phyloP scores from a whole-genome alignment of 2,888 invertebrate genomes.

The Drosophila macrospina region DNA sequence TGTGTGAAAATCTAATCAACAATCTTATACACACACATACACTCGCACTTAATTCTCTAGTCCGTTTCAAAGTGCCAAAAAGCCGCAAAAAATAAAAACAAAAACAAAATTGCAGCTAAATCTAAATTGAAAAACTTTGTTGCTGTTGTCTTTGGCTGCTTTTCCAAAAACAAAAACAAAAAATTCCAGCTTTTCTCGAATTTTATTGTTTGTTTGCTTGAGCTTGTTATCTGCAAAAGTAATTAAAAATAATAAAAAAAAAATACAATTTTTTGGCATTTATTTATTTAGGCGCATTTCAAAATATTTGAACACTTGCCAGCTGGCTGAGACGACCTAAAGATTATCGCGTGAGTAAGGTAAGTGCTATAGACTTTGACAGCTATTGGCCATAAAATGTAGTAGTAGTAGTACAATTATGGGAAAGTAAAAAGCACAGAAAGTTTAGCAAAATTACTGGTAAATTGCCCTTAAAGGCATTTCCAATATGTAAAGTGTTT shows the following conservation, averaged over 20 bases:
- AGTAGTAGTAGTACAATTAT: not conserved
- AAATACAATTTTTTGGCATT: constrained; percentile 29
- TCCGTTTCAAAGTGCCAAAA: constrained; percentile 34
- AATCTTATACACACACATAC: constrained; percentile 18
- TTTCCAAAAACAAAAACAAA: too few relatives aligned
- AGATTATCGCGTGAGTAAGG: constrained; percentile 61
- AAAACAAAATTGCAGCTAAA: constrained; percentile 16
- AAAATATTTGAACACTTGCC: constrained; percentile 64
- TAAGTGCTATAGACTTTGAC: constrained; percentile 55
- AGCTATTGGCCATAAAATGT: constrained; percentile 1
- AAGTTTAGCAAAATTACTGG: constrained; percentile 2
- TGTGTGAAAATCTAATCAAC: constrained; percentile 68
- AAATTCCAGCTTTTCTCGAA: too few relatives aligned
- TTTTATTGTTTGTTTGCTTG: constrained; percentile 2
- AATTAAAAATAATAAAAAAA: constrained; percentile 52
- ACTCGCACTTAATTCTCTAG: constrained; percentile 6
- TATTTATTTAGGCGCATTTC: constrained; percentile 20
- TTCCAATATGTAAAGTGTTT: not conserved
- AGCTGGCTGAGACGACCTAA: constrained; percentile 29
- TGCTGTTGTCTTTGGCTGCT: constrained; percentile 14
- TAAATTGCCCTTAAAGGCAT: not conserved
- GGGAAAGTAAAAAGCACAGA: not conserved
- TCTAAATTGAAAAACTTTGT: constrained; percentile 47
- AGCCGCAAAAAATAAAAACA: constrained; percentile 40
- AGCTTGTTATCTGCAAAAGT: constrained; percentile 30